Conservation (phyloP, 1,140 invertebrate species). For the Drosophila chauvacae region DNA sequence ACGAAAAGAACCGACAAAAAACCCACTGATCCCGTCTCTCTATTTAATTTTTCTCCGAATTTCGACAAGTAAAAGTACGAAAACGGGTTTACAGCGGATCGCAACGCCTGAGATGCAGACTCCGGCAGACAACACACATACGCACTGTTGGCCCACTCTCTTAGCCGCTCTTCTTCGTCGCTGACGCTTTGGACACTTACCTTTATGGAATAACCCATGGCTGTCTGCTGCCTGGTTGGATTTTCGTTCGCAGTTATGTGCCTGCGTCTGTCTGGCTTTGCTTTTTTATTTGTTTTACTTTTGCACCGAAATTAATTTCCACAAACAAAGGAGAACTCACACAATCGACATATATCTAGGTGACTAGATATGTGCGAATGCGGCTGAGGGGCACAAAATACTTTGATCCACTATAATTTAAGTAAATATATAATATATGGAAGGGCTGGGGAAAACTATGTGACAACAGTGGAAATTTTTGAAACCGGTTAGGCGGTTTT, state of each 20-base stretch:
- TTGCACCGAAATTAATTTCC: constrained; percentile 12
- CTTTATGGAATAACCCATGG: constrained; percentile 74
- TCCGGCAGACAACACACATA: constrained; percentile 11
- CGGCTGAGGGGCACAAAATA: neutral
- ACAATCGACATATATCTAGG: constrained; percentile 29
- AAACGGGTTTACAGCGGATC: constrained; percentile 38
- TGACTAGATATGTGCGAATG: constrained; percentile 20
- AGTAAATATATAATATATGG: constrained; percentile 6
- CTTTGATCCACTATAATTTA: constrained; percentile 25
- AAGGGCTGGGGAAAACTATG: constrained; percentile 20
- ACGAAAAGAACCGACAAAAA: constrained; percentile 16
- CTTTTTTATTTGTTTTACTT: constrained; percentile 32
- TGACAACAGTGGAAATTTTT: constrained; percentile 22
- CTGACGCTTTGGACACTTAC: constrained; percentile 34
- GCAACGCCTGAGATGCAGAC: constrained; percentile 10
- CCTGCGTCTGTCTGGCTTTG: constrained; percentile 13
- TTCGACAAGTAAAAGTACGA: constrained; percentile 26
- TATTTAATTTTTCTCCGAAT: neutral
- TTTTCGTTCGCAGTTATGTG: constrained; percentile 36
- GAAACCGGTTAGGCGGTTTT: constrained; percentile 46
- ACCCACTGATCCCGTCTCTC: constrained; percentile 8
- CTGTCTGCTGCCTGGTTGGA: constrained; percentile 16
- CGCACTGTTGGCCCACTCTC: constrained; percentile 23
- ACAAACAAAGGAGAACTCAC: constrained; percentile 24
- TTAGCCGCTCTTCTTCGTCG: neutral